Conservation (phyloP, 2,888 invertebrate species). For the Gandaritis pyraliata region DNA sequence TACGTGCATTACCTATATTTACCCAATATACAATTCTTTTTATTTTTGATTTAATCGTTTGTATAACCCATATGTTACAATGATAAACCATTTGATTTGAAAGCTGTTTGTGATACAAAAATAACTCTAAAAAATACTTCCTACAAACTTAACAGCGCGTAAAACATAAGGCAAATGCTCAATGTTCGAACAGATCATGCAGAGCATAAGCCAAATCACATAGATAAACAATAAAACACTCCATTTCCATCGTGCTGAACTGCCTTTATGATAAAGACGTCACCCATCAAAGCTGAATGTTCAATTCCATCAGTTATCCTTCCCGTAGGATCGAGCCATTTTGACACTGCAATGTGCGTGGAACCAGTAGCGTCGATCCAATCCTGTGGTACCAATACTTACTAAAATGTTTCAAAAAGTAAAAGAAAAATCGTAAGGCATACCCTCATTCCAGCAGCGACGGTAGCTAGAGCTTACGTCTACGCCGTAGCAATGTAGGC, state of each 20-base stretch:
- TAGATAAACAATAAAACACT: conserved; percentile 47
- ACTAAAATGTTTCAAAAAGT: neutral
- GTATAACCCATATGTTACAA: no score
- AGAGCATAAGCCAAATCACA: conserved; percentile 41
- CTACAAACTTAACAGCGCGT: conserved; percentile 19
- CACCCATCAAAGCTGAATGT: conserved; percentile 47
- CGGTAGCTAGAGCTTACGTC: neutral
- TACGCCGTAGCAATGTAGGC: conserved; percentile 2
- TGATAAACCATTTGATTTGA: neutral
- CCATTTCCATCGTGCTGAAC: conserved; percentile 40
- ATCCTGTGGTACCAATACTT: no score
- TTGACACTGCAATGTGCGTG: conserved; percentile 22
- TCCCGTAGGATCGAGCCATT: conserved; percentile 40
- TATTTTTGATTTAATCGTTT: no score
- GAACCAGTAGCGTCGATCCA: conserved; percentile 20
- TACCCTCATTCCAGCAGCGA: no score
- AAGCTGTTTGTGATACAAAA: conserved; percentile 2
- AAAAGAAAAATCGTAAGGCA: neutral
- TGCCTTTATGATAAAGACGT: conserved; percentile 48
- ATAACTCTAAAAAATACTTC: conserved; percentile 4
- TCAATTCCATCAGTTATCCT: conserved; percentile 48
- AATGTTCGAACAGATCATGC: conserved; percentile 24
- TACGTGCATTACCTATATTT: no score
- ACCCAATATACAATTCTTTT: no score
- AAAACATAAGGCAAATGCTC: conserved; percentile 24